These are phyloP conservation scores for Cochlearius cochlearius DNA, from an alignment of 2,113 vertebrate genomes.

Conservation along the genomic window DNA sequence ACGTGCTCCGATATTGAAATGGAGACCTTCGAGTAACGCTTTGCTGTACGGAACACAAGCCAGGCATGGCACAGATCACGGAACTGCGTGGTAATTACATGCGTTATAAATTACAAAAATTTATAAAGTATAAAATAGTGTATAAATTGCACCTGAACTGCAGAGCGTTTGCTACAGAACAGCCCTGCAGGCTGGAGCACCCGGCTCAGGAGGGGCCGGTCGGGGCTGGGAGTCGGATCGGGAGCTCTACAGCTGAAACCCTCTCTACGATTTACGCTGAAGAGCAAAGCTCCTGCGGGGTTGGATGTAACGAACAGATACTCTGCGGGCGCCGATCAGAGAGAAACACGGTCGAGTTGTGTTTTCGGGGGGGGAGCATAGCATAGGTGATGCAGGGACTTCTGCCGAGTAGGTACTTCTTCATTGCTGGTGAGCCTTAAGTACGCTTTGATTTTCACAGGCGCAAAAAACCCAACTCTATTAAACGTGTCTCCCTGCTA, in stretches of 20 bases:
- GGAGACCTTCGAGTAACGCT: neutral
- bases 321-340: neutral
- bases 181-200: neutral
- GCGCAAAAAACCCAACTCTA: neutral
- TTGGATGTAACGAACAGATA: fast-evolving
- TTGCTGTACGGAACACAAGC: neutral
- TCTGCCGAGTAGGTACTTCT: neutral
- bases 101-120: too few species aligned
- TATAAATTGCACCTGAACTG: neutral
- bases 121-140: too few species aligned
- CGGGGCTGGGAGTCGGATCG: fast-evolving
- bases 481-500: neutral
- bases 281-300: neutral
- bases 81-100: fast-evolving
- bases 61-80: neutral
- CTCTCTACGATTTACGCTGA: too few species aligned
- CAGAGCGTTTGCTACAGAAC: neutral
- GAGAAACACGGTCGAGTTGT: neutral
- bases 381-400: neutral
- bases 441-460: neutral
- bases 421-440: neutral
- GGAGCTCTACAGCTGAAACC: neutral
- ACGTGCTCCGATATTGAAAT: fast-evolving
- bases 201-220: neutral
- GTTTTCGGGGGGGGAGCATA: fast-evolving